Evolutionary conservation across 2,888 invertebrate genomes (phyloP).

Genomic region (Agriopis marginaria): DNA sequence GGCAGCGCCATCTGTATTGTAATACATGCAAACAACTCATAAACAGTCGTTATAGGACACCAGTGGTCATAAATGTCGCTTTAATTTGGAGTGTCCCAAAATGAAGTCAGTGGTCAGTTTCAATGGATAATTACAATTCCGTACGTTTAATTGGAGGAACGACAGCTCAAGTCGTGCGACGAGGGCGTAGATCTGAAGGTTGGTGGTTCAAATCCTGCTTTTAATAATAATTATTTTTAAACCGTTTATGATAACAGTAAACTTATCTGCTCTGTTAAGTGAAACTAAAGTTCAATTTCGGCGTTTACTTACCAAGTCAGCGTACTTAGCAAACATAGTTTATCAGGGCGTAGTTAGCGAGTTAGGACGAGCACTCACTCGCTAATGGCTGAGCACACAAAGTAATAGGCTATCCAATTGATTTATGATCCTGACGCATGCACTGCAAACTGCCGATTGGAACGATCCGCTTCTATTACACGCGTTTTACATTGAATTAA

Average conservation of each 20-base stretch:
- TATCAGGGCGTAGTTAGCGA: constrained; percentile 43
- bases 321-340: constrained; percentile 47
- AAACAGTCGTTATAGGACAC: too few relatives aligned
- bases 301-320: constrained; percentile 3
- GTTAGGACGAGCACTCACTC: constrained; percentile 41
- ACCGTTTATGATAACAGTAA: background rate
- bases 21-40: too few relatives aligned
- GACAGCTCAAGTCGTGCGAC: too few relatives aligned
- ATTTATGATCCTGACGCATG: constrained; percentile 75
- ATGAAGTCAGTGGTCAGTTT: too few relatives aligned
- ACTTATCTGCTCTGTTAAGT: constrained; percentile 4
- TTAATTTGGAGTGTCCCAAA: too few relatives aligned
- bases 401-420: constrained; percentile 73
- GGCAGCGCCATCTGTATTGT: too few relatives aligned
- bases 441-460: constrained; percentile 58
- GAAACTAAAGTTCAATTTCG: background rate
- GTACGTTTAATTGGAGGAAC: too few relatives aligned
- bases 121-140: background rate
- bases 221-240: background rate
- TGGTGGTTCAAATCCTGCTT: too few relatives aligned
- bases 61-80: too few relatives aligned
- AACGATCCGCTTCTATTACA: constrained; percentile 56
- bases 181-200: too few relatives aligned
- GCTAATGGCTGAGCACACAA: constrained; percentile 73
- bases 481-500: constrained; percentile 43